Percentiles rank a stretch among this genome's conserved stretches.
These are phyloP conservation scores for Phaedon cochleariae DNA, from an alignment of 2,888 invertebrate genomes.

Conservation along the genomic window DNA sequence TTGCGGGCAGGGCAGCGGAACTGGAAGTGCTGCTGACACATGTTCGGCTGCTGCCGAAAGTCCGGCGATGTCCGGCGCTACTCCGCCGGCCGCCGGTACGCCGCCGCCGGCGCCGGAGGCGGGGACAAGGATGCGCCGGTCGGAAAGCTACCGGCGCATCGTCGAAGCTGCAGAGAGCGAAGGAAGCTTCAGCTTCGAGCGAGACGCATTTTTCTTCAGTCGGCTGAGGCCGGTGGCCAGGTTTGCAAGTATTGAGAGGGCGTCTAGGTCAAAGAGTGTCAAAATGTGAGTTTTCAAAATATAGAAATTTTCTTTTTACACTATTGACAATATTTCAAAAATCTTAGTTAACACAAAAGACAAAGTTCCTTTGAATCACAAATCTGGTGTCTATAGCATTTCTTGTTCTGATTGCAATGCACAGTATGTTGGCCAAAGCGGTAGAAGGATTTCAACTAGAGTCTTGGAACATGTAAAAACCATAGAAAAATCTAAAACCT, in stretches of 20 bases:
- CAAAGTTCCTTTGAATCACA: too few species aligned
- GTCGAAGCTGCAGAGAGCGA: conserved; percentile 57
- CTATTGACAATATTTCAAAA: too few species aligned
- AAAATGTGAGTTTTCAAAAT: conserved; percentile 54
- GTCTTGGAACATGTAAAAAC: too few species aligned
- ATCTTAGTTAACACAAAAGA: too few species aligned
- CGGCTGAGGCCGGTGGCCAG: conserved; percentile 58
- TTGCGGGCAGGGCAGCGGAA: conserved; percentile 64
- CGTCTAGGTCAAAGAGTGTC: conserved; percentile 56
- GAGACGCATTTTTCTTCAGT: conserved; percentile 54
- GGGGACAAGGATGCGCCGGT: conserved; percentile 66
- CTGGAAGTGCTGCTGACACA: conserved; percentile 65
- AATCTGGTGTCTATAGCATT: too few species aligned
- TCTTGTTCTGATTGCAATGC: too few species aligned
- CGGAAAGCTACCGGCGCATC: conserved; percentile 62
- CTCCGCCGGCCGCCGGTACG: conserved; percentile 53
- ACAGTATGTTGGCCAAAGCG: too few species aligned
- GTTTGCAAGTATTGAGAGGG: conserved; percentile 60
- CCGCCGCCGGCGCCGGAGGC: conserved; percentile 60
- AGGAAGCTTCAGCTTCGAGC: conserved; percentile 45
- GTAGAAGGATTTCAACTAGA: too few species aligned
- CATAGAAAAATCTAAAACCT: too few species aligned
- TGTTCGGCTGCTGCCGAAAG: conserved; percentile 63
- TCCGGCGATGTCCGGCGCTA: conserved; percentile 44
- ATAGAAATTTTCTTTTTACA: too few species aligned